Conservation (phyloP, 2,113 vertebrate genomes). For the Corvus moneduloides region DNA sequence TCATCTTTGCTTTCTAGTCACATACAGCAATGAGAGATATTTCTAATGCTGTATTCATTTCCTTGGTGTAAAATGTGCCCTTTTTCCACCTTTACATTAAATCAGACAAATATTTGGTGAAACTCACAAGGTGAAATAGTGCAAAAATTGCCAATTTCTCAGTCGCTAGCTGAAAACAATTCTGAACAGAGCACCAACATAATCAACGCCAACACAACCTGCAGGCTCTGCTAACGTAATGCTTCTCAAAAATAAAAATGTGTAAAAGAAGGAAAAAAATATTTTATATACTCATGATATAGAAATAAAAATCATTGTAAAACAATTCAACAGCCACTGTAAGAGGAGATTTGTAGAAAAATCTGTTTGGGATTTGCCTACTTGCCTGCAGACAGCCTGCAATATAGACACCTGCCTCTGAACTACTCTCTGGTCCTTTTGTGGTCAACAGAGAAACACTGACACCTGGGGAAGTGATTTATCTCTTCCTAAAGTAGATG, state of each 20-base stretch:
- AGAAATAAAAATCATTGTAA: not conserved
- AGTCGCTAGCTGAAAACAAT: not conserved
- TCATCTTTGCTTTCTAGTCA: not conserved
- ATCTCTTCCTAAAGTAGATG: constrained; percentile 18
- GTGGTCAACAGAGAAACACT: not conserved
- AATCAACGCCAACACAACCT: not conserved
- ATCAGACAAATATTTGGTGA: not conserved
- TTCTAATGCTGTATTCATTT: not conserved
- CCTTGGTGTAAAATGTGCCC: not conserved
- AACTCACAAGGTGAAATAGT: not conserved
- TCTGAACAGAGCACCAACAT: not conserved
- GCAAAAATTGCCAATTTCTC: not conserved
- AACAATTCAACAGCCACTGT: not conserved
- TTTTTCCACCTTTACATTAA: not conserved
- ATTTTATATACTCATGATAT: not conserved
- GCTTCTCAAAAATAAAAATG: not conserved
- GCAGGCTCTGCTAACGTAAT: not conserved
- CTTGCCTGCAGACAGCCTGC: not conserved
- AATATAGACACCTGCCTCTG: not conserved
- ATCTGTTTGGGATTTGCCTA: not conserved
- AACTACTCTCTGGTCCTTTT: not conserved
- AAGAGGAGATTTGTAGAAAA: not conserved
- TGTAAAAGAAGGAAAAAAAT: not conserved
- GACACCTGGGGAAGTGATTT: not conserved
- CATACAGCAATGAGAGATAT: not conserved